phyloP scores from a whole-genome alignment of 2,113 vertebrate species.

The Alosa alosa region DNA sequence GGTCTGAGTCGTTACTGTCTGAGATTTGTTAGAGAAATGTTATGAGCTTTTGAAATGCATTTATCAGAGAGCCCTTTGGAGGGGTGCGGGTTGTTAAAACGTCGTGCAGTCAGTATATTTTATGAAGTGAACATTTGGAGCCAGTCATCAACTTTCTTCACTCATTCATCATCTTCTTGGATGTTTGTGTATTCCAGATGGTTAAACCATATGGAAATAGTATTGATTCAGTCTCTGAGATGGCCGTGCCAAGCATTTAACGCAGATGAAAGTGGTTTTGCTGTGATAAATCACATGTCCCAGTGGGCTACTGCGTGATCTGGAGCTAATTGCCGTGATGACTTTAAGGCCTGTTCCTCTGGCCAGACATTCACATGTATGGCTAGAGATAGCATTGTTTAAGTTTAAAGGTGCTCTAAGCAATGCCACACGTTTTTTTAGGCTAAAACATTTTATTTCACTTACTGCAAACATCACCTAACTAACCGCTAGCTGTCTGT shows the following conservation, averaged over 20 bases:
- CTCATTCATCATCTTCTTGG: neutral
- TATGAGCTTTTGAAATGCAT: neutral
- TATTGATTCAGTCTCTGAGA: neutral
- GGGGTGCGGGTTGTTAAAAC: neutral
- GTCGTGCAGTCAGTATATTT: neutral
- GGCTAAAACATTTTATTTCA: too few species aligned
- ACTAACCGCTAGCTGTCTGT: too few species aligned
- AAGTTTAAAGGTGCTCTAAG: neutral
- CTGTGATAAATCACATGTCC: neutral
- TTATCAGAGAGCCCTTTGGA: neutral
- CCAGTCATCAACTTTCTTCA: neutral
- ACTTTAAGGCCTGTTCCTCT: neutral
- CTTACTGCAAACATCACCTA: too few species aligned
- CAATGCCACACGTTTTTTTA: too few species aligned
- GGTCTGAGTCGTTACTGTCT: neutral
- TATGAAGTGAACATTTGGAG: neutral
- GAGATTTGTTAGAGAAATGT: neutral
- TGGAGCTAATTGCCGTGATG: neutral
- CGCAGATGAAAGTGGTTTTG: neutral
- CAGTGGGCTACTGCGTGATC: neutral
- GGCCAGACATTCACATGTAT: neutral
- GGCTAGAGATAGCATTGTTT: neutral
- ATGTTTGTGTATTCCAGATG: neutral
- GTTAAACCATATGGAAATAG: neutral
- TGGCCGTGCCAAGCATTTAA: neutral